A percentile compares a stretch with the other conserved stretches of the same genome.
These are phyloP conservation scores for Enteromius thamalakanensis DNA, from an alignment of 2,797 vertebrate species.

Conservation along the genomic window DNA sequence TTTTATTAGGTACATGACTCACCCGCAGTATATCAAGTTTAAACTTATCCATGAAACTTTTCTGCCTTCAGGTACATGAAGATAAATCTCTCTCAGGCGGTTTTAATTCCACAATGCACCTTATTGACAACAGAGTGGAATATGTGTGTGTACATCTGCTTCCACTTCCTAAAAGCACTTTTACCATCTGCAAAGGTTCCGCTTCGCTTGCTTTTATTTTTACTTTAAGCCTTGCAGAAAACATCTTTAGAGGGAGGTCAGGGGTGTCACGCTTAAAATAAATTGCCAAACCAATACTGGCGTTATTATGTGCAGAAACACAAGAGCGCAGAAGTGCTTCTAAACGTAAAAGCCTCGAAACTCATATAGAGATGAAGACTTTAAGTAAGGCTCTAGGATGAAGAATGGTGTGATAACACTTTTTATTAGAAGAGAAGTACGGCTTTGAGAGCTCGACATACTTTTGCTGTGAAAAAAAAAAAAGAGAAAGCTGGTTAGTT, in stretches of 20 bases:
- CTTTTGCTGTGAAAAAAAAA: not conserved
- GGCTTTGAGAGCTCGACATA: not conserved
- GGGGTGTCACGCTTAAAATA: constrained; percentile 27
- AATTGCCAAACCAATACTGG: constrained; percentile 40
- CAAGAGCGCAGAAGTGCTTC: not conserved
- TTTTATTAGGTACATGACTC: not conserved
- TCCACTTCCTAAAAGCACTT: constrained; percentile 35
- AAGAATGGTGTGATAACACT: constrained; percentile 6
- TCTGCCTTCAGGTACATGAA: not conserved
- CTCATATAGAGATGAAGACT: not conserved
- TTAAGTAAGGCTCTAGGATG: not conserved
- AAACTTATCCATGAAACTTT: not conserved
- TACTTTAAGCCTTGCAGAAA: constrained; percentile 21
- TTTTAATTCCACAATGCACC: constrained; percentile 3
- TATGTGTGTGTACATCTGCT: constrained; percentile 19
- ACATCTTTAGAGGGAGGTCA: constrained; percentile 43
- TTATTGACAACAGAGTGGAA: not conserved
- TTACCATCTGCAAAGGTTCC: constrained; percentile 34
- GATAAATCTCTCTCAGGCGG: not conserved
- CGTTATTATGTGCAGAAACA: constrained; percentile 30
- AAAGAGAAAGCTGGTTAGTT: not conserved
- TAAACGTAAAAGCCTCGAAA: constrained; percentile 3
- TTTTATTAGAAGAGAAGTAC: not conserved
- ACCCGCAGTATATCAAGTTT: not conserved
- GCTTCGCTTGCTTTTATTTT: constrained; percentile 35